These are phyloP conservation scores for Mythimna ferrago DNA, from an alignment of 2,888 invertebrate genomes.

Conservation along the genomic window DNA sequence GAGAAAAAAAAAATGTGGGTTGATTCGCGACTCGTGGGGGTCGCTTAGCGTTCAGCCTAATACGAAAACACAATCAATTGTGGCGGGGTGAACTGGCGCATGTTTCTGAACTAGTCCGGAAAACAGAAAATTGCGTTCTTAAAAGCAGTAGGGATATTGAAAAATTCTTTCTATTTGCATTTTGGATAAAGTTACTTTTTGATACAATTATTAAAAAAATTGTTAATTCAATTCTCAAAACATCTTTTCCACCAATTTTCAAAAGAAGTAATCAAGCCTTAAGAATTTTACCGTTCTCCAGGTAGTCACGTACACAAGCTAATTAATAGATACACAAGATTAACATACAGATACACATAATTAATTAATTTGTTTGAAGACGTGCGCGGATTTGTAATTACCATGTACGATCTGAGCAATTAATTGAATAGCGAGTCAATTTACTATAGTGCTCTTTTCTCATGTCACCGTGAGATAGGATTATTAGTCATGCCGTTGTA, in stretches of 20 bases:
- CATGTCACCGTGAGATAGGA: not conserved
- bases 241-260: not conserved
- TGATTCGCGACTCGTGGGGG: no score
- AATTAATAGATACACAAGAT: constrained; percentile 4
- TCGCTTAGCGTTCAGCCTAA: no score
- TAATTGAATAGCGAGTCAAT: not conserved
- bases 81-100: no score
- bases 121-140: no score
- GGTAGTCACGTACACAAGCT: not conserved
- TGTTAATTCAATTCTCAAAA: not conserved
- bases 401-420: not conserved
- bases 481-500: not conserved
- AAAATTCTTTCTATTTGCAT: no score
- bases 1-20: no score
- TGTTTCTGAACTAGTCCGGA: no score
- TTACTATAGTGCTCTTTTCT: not conserved
- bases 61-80: no score
- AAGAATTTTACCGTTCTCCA: not conserved
- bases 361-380: constrained; percentile 49
- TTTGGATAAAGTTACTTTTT: no score
- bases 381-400: constrained; percentile 37
- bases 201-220: no score
- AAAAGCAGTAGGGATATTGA: no score
- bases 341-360: constrained; percentile 14
- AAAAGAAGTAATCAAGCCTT: not conserved